phyloP scores from a whole-genome alignment of 1,140 invertebrate genomes.

The Drosophila murphyi region DNA sequence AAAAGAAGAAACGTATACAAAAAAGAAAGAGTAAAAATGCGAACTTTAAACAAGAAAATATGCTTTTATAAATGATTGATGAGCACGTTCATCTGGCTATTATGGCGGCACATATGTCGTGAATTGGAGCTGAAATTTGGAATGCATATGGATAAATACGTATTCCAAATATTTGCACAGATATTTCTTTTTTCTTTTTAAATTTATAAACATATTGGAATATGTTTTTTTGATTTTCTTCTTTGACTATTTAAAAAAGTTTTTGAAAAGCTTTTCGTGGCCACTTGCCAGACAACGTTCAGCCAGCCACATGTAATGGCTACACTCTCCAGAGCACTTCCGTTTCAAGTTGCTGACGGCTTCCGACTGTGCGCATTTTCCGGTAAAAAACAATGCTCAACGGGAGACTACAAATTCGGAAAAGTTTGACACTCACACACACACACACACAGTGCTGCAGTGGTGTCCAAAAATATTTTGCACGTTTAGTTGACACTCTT shows the following conservation, averaged over 20 bases:
- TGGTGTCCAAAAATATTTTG: neutral
- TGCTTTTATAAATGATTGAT: conserved; percentile 73
- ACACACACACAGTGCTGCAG: neutral
- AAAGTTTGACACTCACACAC: neutral
- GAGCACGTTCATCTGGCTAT: conserved; percentile 44
- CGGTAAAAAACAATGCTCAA: neutral
- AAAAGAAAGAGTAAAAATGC: conserved; percentile 21
- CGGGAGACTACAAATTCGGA: neutral
- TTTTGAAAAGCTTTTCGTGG: conserved; percentile 4
- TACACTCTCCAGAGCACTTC: conserved; percentile 11
- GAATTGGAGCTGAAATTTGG: conserved; percentile 58
- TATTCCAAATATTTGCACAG: conserved; percentile 33
- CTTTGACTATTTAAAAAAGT: conserved; percentile 5
- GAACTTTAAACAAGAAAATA: conserved; percentile 76
- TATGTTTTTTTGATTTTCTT: neutral
- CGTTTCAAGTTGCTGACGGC: conserved; percentile 2
- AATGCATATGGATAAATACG: conserved; percentile 54
- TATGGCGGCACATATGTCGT: conserved; percentile 45
- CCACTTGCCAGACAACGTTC: neutral
- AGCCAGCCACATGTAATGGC: neutral
- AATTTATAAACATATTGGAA: neutral
- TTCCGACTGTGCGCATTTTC: conserved; percentile 12
- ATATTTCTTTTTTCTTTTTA: conserved; percentile 14
- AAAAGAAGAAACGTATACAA: neutral
- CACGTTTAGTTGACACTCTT: conserved; percentile 56